phyloP scores from a whole-genome alignment of 2,797 vertebrate species.

The Pantherophis vulpinus region DNA sequence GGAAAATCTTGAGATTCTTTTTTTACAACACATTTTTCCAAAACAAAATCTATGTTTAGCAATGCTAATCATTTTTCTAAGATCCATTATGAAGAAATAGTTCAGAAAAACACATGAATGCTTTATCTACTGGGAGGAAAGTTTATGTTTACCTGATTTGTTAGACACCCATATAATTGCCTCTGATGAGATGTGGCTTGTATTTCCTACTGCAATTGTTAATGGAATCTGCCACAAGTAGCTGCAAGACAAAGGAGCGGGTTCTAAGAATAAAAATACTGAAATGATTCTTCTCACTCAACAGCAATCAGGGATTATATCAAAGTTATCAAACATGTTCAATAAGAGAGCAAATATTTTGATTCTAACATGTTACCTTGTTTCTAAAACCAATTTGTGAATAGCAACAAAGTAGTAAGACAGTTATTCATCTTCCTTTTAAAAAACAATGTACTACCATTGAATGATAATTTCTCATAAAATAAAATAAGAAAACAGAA shows the following conservation, averaged over 20 bases:
- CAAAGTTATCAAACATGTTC: constrained; percentile 61
- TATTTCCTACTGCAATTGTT: constrained; percentile 91
- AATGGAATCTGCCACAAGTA: constrained; percentile 95
- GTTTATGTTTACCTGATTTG: constrained; percentile 86
- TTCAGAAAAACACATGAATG: constrained; percentile 66
- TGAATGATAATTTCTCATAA: constrained; percentile 29
- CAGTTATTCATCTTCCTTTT: constrained; percentile 47
- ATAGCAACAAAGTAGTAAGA: constrained; percentile 53
- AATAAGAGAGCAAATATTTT: constrained; percentile 56
- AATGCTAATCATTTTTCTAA: constrained; percentile 62
- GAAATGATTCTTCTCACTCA: constrained; percentile 64
- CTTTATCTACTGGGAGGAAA: constrained; percentile 67
- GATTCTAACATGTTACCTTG: constrained; percentile 56
- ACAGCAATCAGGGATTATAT: constrained; percentile 63
- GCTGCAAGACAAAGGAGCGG: constrained; percentile 78
- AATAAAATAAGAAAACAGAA: constrained; percentile 45
- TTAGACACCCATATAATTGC: constrained; percentile 96
- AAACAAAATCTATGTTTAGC: constrained; percentile 54
- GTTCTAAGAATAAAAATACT: constrained; percentile 70
- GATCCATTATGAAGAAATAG: constrained; percentile 64
- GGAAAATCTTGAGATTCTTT: constrained; percentile 24
- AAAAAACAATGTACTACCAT: constrained; percentile 33
- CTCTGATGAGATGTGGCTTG: constrained; percentile 82
- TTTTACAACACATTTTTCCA: constrained; percentile 52
- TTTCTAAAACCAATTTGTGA: constrained; percentile 58